phyloP scores from a whole-genome alignment of 2,888 invertebrate species.

The Agrypnus murinus region DNA sequence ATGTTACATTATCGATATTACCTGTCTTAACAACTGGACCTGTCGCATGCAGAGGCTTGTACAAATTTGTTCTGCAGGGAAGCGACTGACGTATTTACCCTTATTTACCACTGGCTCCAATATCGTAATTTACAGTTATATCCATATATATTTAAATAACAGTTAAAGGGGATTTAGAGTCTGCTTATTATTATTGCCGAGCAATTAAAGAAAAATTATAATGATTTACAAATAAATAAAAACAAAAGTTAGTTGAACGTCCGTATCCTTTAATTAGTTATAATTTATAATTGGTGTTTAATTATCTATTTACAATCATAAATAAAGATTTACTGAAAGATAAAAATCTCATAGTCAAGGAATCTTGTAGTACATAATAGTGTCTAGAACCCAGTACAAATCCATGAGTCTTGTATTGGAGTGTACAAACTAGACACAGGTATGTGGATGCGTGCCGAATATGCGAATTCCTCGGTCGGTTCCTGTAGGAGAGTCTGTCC shows the following conservation, averaged over 20 bases:
- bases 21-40: conserved; percentile 36
- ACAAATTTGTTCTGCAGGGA: conserved; percentile 19
- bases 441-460: conserved; percentile 52
- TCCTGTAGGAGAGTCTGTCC: conserved; percentile 36
- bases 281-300: too few species aligned
- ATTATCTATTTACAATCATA: too few species aligned
- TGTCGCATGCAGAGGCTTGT: conserved; percentile 30
- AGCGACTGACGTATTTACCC: conserved; percentile 14
- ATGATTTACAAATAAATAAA: too few species aligned
- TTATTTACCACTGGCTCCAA: neutral
- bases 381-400: conserved; percentile 10
- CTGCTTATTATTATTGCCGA: too few species aligned
- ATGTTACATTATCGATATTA: conserved; percentile 35
- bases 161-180: too few species aligned
- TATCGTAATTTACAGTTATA: too few species aligned
- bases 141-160: too few species aligned
- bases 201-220: too few species aligned
- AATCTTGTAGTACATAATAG: neutral
- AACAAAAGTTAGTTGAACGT: too few species aligned
- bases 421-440: conserved; percentile 44
- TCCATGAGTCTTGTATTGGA: conserved; percentile 29
- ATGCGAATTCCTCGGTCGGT: conserved; percentile 50
- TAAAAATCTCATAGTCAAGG: too few species aligned
- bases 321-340: neutral
- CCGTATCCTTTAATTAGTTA: too few species aligned